Conservation (phyloP, 2,888 invertebrate genomes). For the Polydesmus complanatus region DNA sequence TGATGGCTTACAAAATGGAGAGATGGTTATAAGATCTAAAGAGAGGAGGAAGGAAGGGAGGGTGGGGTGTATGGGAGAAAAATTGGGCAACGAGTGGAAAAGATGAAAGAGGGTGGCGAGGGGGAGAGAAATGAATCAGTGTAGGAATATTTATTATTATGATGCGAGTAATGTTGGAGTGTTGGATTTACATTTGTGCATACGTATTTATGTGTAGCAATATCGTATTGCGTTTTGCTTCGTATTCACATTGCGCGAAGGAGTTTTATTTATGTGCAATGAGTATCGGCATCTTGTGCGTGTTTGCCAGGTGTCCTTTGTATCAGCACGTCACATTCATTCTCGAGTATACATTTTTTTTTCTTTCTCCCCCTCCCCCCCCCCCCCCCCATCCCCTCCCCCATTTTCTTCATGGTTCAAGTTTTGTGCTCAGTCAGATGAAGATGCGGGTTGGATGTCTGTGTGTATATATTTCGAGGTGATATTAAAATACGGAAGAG, state of each 20-base stretch:
- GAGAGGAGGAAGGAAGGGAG: background rate
- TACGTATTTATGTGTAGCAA: background rate
- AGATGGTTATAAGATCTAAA: background rate
- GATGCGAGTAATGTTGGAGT: background rate
- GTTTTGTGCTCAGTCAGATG: too few relatives aligned
- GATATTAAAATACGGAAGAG: too few relatives aligned
- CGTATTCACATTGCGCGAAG: background rate
- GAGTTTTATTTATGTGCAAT: background rate
- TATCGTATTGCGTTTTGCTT: background rate
- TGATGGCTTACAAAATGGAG: background rate
- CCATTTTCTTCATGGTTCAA: too few relatives aligned
- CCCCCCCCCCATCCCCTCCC: too few relatives aligned
- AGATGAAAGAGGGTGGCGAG: background rate
- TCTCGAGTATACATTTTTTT: too few relatives aligned
- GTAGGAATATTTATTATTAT: background rate
- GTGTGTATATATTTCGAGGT: too few relatives aligned
- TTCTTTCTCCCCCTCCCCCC: too few relatives aligned
- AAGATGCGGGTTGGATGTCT: too few relatives aligned
- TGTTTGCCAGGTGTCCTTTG: background rate
- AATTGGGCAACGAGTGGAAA: background rate
- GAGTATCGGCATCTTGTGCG: background rate
- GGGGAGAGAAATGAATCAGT: too few relatives aligned
- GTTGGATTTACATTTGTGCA: background rate
- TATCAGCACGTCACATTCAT: too few relatives aligned
- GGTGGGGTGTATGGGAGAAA: too few relatives aligned